Evolutionary conservation across 1,140 invertebrate species (phyloP), one percentile per base, ranked within the genome.

Genomic region (Coenobita brevimanus): DNA sequence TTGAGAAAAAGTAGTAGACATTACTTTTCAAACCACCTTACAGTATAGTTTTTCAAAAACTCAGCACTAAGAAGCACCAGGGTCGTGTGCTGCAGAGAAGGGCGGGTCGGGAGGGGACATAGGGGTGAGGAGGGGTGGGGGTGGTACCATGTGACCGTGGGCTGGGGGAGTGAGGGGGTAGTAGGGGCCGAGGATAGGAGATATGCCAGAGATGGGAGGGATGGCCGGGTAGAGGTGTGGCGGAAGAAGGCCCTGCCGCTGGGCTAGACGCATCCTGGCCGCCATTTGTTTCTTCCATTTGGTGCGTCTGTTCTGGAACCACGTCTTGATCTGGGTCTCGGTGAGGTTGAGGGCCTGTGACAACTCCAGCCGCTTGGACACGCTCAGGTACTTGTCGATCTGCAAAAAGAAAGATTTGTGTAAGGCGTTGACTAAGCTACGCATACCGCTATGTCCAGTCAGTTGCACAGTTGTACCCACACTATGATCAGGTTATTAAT

Each of bases 261-360:
- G 97, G 0, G 96, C 96, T 91, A 97, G 96, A 92, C 98, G 97
- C 73, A 98, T 92, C 1, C 96, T 93, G 0, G 97, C 97, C 0
- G 97, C 97, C 89, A 98, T 92, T 91, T 99, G 97, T 91, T 99
- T 99, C 92, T 99, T 98, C 97, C 97, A 98, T 91, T 99, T 99
- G 0, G 97, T 99, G 87, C 97, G 94, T 75, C 97, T 94, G 92
- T 98, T 98, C 93, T 99, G 97, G 92, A 98, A 99, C 98, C 98
- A 99, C 0, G 98, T 99, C 92, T 99, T 99, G 82, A 99, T 98
- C 94, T 99, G 98, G 2, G 98, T 97, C 93, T 99, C 98, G 0
- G 97, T 98, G 15, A 99, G 93, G 83, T 95, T 96, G 8, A 99
- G 92, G 0, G 95, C 95, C 92, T 97, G 97, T 0, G 97, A 98